phyloP scores from a whole-genome alignment of 2,888 invertebrate species.

The Unio pictorum region DNA sequence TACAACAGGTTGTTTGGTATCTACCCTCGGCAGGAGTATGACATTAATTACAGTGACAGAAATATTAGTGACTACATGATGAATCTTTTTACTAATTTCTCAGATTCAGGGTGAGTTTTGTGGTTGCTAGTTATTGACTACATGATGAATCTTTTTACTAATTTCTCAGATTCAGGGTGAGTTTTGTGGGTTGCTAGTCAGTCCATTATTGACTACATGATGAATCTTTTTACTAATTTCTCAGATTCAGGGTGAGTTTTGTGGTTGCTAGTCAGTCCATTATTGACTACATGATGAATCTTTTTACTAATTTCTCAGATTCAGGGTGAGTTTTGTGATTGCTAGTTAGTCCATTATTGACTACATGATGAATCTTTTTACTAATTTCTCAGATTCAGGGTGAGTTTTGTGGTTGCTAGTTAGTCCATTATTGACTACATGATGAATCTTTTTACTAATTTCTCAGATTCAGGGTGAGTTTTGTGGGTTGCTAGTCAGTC shows the following conservation, averaged over 20 bases:
- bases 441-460: too few species aligned
- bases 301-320: too few species aligned
- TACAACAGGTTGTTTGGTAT: slow-evolving; percentile 64
- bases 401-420: too few species aligned
- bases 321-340: too few species aligned
- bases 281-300: too few species aligned
- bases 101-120: slow-evolving; percentile 69
- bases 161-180: slow-evolving; percentile 73
- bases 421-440: too few species aligned
- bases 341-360: too few species aligned
- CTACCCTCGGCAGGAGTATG: slow-evolving; percentile 65
- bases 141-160: slow-evolving; percentile 69
- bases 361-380: too few species aligned
- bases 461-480: too few species aligned
- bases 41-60: slow-evolving; percentile 69
- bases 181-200: slow-evolving; percentile 10
- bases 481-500: too few species aligned
- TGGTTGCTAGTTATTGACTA: slow-evolving; percentile 64
- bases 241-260: slow-evolving; percentile 70
- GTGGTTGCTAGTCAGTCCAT: neutral
- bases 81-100: slow-evolving; percentile 72
- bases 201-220: slow-evolving; percentile 69
- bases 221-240: slow-evolving; percentile 73
- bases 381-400: too few species aligned
- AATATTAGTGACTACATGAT: slow-evolving; percentile 74